phyloP scores from a whole-genome alignment of 2,888 invertebrate species.

The Amiota mariae region DNA sequence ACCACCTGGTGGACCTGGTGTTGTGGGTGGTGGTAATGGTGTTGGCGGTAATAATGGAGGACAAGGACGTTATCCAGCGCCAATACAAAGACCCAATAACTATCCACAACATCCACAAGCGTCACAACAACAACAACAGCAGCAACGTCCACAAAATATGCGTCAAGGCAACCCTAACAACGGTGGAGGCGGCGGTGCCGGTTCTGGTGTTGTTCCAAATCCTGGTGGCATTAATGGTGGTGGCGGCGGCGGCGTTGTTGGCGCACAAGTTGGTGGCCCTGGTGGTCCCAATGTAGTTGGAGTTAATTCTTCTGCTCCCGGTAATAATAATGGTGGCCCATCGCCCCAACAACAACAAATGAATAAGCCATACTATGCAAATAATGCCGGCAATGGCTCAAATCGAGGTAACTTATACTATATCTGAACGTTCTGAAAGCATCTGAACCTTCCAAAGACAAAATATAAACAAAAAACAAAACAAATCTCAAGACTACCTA shows the following conservation, averaged over 20 bases:
- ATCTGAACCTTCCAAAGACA: too few species aligned
- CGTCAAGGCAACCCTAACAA: too few species aligned
- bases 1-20: conserved; percentile 45
- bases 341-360: conserved; percentile 53
- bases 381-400: conserved; percentile 54
- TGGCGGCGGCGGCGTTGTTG: conserved; percentile 51
- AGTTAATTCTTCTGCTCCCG: conserved; percentile 40
- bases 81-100: conserved; percentile 73
- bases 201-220: conserved; percentile 41
- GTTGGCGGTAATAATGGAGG: conserved; percentile 56
- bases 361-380: conserved; percentile 71
- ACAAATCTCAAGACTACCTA: conserved; percentile 45
- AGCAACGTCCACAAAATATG: conserved; percentile 60
- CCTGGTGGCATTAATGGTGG: conserved; percentile 49
- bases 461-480: too few species aligned
- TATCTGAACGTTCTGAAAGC: too few species aligned
- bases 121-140: conserved; percentile 56
- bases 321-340: conserved; percentile 37
- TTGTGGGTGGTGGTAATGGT: conserved; percentile 54
- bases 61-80: conserved; percentile 72
- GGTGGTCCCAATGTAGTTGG: conserved; percentile 59
- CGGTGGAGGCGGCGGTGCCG: conserved; percentile 49
- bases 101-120: conserved; percentile 71
- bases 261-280: conserved; percentile 56
- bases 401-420: conserved; percentile 69